Evolutionary conservation across 2,113 vertebrate genomes (phyloP).

Genomic region (Esox niger): DNA sequence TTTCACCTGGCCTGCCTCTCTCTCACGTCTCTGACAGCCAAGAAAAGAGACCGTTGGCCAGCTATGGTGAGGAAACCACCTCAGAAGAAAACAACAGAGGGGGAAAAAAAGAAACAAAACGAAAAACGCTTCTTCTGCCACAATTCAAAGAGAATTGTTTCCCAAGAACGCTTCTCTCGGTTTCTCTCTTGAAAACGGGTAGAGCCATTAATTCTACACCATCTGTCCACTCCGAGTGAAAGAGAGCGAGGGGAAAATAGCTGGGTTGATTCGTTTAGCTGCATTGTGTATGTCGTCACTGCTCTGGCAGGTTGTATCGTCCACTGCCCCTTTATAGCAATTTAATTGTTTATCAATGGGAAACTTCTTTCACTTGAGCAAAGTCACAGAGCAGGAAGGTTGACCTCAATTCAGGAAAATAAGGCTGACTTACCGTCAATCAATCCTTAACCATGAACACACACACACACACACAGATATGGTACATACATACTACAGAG

Average conservation of each 20-base stretch:
- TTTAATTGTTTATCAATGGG: conserved; percentile 39
- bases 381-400: conserved; percentile 18
- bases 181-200: conserved; percentile 26
- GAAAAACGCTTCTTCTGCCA: conserved; percentile 17
- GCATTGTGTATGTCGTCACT: not conserved
- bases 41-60: conserved; percentile 36
- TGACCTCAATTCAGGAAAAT: conserved; percentile 39
- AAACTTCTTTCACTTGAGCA: conserved; percentile 29
- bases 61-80: conserved; percentile 40
- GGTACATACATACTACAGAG: conserved; percentile 28
- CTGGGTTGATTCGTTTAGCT: conserved; percentile 20
- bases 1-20: conserved; percentile 47
- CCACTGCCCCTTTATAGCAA: conserved; percentile 33
- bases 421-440: conserved; percentile 41
- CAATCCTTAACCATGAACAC: conserved; percentile 9
- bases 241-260: conserved; percentile 7
- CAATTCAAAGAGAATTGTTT: conserved; percentile 5
- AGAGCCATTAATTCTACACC: conserved; percentile 19
- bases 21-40: conserved; percentile 36
- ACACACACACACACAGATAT: conserved; percentile 16
- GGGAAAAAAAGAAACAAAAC: not conserved
- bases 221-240: conserved; percentile 13
- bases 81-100: not conserved
- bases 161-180: conserved; percentile 3
- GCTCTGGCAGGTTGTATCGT: conserved; percentile 18